phyloP scores from a whole-genome alignment of 2,888 invertebrate species.

The Pegoplata infirma region DNA sequence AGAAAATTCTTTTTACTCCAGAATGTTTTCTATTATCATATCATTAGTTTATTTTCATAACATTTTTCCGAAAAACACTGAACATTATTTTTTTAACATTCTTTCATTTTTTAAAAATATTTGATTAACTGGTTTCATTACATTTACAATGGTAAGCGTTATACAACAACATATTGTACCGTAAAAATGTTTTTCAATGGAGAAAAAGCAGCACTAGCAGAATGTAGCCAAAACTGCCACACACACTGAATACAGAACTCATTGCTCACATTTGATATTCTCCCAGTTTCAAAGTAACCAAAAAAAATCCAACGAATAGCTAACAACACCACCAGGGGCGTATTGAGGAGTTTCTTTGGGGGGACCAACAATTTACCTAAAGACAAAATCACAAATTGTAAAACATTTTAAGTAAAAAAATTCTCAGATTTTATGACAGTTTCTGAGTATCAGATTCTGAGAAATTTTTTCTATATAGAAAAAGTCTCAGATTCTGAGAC shows the following conservation, averaged over 20 bases:
- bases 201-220: background rate
- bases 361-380: too few relatives aligned
- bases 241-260: constrained; percentile 27
- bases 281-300: background rate
- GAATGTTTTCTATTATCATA: constrained; percentile 59
- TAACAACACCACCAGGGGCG: background rate
- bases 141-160: constrained; percentile 5
- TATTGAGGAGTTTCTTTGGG: too few relatives aligned
- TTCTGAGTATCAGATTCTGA: too few relatives aligned
- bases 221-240: constrained; percentile 27
- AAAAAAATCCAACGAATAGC: background rate
- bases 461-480: too few relatives aligned
- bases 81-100: constrained; percentile 27
- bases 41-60: constrained; percentile 26
- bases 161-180: constrained; percentile 43
- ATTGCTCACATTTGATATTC: background rate
- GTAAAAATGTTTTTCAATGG: constrained; percentile 13
- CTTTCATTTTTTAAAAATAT: constrained; percentile 51
- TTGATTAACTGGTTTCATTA: constrained; percentile 60
- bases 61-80: background rate
- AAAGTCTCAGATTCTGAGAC: too few relatives aligned
- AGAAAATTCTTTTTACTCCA: constrained; percentile 44
- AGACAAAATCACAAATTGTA: too few relatives aligned
- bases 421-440: too few relatives aligned
- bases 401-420: too few relatives aligned